phyloP scores from a whole-genome alignment of 2,113 vertebrate genomes.

The Coptodon rendalli region DNA sequence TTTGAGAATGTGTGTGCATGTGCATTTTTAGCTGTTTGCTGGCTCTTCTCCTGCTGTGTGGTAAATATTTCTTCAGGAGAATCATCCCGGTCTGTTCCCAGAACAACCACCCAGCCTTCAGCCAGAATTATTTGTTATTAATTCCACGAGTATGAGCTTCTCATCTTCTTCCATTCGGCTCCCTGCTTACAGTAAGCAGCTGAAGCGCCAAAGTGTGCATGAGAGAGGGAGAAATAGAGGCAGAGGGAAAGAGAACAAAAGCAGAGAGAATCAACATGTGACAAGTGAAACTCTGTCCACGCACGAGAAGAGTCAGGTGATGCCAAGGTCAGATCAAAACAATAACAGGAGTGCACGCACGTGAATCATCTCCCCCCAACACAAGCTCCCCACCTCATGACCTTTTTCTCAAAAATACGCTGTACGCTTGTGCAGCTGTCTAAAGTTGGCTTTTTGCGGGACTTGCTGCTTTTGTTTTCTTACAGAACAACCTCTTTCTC shows the following conservation, averaged over 20 bases:
- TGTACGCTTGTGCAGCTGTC: constrained; percentile 36
- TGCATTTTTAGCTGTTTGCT: not conserved
- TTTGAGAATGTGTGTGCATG: not conserved
- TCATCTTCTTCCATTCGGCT: constrained; percentile 17
- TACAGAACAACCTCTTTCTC: constrained; percentile 2
- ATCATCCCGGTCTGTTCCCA: constrained; percentile 39
- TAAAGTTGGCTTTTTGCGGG: constrained; percentile 16
- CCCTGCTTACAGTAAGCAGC: constrained; percentile 33
- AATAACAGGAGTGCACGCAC: constrained; percentile 30
- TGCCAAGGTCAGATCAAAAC: constrained; percentile 45
- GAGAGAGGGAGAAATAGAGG: not conserved
- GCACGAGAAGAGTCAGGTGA: constrained; percentile 45
- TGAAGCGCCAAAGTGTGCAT: not conserved
- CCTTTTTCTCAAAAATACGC: constrained; percentile 13
- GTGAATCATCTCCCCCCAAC: not conserved
- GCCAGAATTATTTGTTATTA: constrained; percentile 55
- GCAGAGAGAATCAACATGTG: constrained; percentile 30
- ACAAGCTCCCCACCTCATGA: not conserved
- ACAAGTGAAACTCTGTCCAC: constrained; percentile 8
- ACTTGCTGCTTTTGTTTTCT: constrained; percentile 12
- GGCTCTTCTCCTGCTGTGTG: constrained; percentile 15
- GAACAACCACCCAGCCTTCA: constrained; percentile 34
- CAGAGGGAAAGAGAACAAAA: not conserved
- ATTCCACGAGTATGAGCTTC: constrained; percentile 50
- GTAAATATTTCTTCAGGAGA: constrained; percentile 56